These are phyloP conservation scores for Ceratitis capitata DNA, from an alignment of 1,140 invertebrate species.

Conservation along the genomic window DNA sequence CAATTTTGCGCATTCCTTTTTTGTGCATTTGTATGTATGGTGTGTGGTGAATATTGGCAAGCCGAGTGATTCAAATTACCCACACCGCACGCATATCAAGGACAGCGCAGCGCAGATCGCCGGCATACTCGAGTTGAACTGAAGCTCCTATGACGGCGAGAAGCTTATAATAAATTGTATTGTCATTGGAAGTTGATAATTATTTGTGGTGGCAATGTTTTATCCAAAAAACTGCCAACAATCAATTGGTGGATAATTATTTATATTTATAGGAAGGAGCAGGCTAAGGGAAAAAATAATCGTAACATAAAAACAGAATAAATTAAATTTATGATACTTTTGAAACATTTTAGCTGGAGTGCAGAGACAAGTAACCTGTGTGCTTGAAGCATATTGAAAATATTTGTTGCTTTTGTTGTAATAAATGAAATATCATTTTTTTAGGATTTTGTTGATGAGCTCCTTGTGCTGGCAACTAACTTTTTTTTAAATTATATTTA, in stretches of 20 bases:
- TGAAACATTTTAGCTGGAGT: neutral
- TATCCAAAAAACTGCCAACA: conserved; percentile 30
- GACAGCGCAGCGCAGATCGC: neutral
- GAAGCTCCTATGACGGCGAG: neutral
- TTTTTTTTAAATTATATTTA: too few relatives aligned
- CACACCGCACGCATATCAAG: neutral
- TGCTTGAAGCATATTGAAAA: neutral
- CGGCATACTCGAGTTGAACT: neutral
- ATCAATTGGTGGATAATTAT: conserved; percentile 37
- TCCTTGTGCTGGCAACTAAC: too few relatives aligned
- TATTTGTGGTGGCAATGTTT: conserved; percentile 5
- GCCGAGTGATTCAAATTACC: neutral
- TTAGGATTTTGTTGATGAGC: neutral
- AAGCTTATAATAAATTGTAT: conserved; percentile 26
- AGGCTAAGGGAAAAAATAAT: neutral
- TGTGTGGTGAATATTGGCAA: conserved; percentile 10
- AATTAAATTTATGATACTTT: neutral
- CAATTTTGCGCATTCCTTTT: conserved; percentile 9
- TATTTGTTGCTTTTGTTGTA: neutral
- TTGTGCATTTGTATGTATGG: too few relatives aligned
- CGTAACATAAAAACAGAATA: neutral
- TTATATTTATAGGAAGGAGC: neutral
- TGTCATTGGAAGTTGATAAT: conserved; percentile 12
- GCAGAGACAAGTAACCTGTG: neutral
- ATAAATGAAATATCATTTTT: neutral